Conservation (phyloP, 2,888 invertebrate genomes). For the Noctua comes region DNA sequence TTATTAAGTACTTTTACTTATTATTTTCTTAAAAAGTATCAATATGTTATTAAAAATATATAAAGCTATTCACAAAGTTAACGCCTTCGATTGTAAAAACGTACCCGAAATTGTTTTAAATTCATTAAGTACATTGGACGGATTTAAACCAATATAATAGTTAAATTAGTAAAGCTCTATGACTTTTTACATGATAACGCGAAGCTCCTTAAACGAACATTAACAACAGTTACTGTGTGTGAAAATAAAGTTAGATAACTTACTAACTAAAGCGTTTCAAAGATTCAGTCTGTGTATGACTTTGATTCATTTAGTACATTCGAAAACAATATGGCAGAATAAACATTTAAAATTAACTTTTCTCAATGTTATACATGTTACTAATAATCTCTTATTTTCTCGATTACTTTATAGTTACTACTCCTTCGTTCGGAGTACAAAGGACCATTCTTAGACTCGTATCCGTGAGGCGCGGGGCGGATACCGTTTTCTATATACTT, state of each 20-base stretch:
- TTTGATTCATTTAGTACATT: constrained; percentile 78
- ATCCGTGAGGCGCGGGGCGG: constrained; percentile 79
- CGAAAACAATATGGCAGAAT: constrained; percentile 82
- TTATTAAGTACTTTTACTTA: constrained; percentile 67
- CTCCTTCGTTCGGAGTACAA: constrained; percentile 84
- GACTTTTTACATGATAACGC: constrained; percentile 86
- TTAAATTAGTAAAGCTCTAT: constrained; percentile 89
- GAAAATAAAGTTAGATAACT: constrained; percentile 79
- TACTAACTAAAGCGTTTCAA: constrained; percentile 81
- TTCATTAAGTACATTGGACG: constrained; percentile 78
- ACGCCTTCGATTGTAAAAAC: constrained; percentile 70
- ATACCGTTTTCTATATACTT: constrained; percentile 90
- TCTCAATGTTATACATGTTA: constrained; percentile 61
- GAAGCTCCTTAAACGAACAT: constrained; percentile 78
- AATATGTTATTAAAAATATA: constrained; percentile 75
- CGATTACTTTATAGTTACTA: constrained; percentile 87
- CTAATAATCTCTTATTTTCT: constrained; percentile 88
- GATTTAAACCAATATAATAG: constrained; percentile 78
- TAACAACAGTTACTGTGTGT: constrained; percentile 78
- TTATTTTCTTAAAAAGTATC: constrained; percentile 70
- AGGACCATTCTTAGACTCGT: constrained; percentile 84
- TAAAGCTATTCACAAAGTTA: constrained; percentile 80
- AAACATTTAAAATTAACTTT: constrained; percentile 68
- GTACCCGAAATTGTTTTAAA: constrained; percentile 70
- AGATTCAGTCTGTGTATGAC: constrained; percentile 86